These are phyloP conservation scores for Pteronotus mesoamericanus DNA, from an alignment of 2,797 vertebrate genomes.

Conservation along the genomic window DNA sequence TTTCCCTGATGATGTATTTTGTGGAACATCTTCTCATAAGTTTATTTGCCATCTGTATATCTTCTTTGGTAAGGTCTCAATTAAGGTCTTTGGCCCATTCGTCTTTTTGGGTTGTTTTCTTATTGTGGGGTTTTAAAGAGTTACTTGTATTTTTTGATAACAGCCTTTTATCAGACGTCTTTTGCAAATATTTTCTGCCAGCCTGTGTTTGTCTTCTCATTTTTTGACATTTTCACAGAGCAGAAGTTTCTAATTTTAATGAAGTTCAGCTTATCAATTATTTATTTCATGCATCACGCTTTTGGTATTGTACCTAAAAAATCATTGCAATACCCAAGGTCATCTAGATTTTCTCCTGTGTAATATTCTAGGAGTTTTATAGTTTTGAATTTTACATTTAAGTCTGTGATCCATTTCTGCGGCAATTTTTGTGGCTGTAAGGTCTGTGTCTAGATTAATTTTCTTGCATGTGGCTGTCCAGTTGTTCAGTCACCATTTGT, in stretches of 20 bases:
- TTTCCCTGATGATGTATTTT: neutral
- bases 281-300: neutral
- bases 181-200: neutral
- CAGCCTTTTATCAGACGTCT: neutral
- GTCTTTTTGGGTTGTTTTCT: neutral
- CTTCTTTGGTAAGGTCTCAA: neutral
- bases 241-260: neutral
- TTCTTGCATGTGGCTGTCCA: neutral
- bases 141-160: neutral
- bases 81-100: neutral
- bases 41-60: neutral
- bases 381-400: neutral
- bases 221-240: neutral
- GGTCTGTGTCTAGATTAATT: neutral
- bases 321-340: neutral
- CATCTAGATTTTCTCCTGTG: neutral
- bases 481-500: neutral
- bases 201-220: neutral
- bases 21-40: neutral
- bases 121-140: neutral
- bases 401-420: neutral
- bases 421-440: neutral
- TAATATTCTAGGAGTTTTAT: neutral
- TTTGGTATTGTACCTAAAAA: neutral
- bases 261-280: neutral